Percentiles rank a stretch among this genome's conserved stretches.
Conservation (phyloP, 2,888 invertebrate genomes). For the Myopa tessellatipennis region DNA sequence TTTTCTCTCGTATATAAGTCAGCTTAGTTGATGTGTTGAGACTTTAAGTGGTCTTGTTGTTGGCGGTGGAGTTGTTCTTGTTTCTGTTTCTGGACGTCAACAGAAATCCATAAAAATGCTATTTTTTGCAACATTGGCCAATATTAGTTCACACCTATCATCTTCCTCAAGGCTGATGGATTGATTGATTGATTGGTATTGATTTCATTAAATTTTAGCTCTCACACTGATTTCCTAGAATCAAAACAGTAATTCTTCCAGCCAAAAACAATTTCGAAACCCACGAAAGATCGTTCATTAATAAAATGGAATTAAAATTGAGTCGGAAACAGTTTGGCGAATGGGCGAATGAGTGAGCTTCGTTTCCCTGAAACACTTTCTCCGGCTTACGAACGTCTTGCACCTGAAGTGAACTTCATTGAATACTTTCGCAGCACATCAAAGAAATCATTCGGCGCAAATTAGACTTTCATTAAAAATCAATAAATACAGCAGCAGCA, state of each 20-base stretch:
- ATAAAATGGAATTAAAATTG: neutral
- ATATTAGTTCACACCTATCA: slow-evolving; percentile 27
- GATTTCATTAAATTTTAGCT: slow-evolving; percentile 17
- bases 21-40: slow-evolving; percentile 7
- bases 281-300: too few relatives aligned
- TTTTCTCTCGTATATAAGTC: neutral
- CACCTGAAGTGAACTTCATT: neutral
- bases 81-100: slow-evolving; percentile 5
- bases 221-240: slow-evolving; percentile 14
- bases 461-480: slow-evolving; percentile 35
- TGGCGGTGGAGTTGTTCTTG: neutral
- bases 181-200: slow-evolving; percentile 31
- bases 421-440: slow-evolving; percentile 4
- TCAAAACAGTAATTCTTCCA: slow-evolving; percentile 1
- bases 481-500: slow-evolving; percentile 20
- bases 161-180: neutral
- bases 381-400: neutral
- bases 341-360: neutral
- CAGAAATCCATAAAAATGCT: neutral
- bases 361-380: slow-evolving; percentile 8
- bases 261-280: neutral
- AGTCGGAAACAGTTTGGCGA: neutral
- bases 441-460: slow-evolving; percentile 27
- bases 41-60: neutral
- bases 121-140: slow-evolving; percentile 25